Evolutionary conservation across 2,888 invertebrate species (phyloP).

Genomic region (Drosophila hawaiiensis): DNA sequence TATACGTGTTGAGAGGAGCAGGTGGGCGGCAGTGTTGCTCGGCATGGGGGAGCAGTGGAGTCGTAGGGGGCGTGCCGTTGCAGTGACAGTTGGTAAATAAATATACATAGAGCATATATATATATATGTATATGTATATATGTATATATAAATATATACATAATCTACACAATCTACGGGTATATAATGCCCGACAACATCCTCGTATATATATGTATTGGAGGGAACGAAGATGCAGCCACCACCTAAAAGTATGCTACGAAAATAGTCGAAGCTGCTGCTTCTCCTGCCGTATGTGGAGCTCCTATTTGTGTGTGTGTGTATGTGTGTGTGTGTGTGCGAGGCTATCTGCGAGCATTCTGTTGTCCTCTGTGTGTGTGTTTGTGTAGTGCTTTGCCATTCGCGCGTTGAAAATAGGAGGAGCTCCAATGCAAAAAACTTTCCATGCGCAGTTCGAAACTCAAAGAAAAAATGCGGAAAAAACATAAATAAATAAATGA

Average conservation of each 20-base stretch:
- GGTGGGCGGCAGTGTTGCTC: slow-evolving; percentile 20
- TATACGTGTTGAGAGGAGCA: slow-evolving; percentile 45
- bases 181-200: slow-evolving; percentile 45
- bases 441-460: slow-evolving; percentile 73
- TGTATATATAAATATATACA: slow-evolving; percentile 6
- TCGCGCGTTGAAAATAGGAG: slow-evolving; percentile 83
- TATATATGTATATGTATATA: slow-evolving; percentile 8
- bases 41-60: background rate
- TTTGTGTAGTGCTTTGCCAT: slow-evolving; percentile 72
- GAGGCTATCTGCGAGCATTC: slow-evolving; percentile 36
- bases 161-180: slow-evolving; percentile 18
- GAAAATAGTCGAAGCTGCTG: slow-evolving; percentile 75
- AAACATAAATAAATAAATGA: slow-evolving; percentile 21
- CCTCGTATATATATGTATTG: slow-evolving; percentile 13
- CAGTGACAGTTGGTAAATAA: slow-evolving; percentile 78
- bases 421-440: slow-evolving; percentile 76
- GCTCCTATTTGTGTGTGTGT: slow-evolving; percentile 56
- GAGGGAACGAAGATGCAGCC: slow-evolving; percentile 69
- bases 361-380: slow-evolving; percentile 28
- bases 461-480: slow-evolving; percentile 18
- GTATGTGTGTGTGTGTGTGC: slow-evolving; percentile 26
- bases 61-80: slow-evolving; percentile 53
- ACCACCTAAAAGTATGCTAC: slow-evolving; percentile 81
- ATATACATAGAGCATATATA: slow-evolving; percentile 35
- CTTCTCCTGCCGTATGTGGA: slow-evolving; percentile 62